Evolutionary conservation across 1,140 invertebrate genomes (phyloP).

Genomic region (Helicorthomorpha holstii): DNA sequence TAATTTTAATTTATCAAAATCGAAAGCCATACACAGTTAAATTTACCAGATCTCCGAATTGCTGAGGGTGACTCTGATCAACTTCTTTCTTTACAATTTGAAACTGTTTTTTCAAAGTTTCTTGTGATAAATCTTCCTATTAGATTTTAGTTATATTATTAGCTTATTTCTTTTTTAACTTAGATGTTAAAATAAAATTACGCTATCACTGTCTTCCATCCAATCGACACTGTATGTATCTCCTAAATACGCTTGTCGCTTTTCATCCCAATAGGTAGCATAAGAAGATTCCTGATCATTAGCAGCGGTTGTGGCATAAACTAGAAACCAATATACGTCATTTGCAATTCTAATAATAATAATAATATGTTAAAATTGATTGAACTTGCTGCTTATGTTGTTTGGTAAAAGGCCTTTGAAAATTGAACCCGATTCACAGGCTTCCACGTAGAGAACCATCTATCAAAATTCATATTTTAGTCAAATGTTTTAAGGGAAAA

Average conservation of each 20-base stretch:
- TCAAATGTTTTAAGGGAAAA: neutral
- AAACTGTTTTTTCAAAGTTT: constrained; percentile 39
- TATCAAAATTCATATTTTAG: constrained; percentile 15
- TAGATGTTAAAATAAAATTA: too few relatives aligned
- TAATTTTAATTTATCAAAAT: too few relatives aligned
- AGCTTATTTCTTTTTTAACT: too few relatives aligned
- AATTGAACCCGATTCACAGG: constrained; percentile 50
- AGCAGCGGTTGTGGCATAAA: constrained; percentile 44
- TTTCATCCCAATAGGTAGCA: too few relatives aligned
- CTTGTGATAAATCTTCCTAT: constrained; percentile 28
- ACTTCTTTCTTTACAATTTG: constrained; percentile 36
- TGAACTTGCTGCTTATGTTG: constrained; percentile 28
- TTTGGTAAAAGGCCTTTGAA: constrained; percentile 39
- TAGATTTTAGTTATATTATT: too few relatives aligned
- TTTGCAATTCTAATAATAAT: too few relatives aligned
- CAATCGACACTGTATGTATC: too few relatives aligned
- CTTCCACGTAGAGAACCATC: constrained; percentile 45
- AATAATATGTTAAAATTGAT: constrained; percentile 28
- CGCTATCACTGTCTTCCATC: too few relatives aligned
- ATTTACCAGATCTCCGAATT: constrained; percentile 36
- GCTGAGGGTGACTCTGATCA: constrained; percentile 38
- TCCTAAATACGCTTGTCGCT: too few relatives aligned
- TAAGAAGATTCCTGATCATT: too few relatives aligned
- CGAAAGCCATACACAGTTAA: too few relatives aligned
- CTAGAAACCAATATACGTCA: too few relatives aligned